Evolutionary conservation across 1,140 invertebrate species (phyloP).

Genomic region (Ooceraea biroi): DNA sequence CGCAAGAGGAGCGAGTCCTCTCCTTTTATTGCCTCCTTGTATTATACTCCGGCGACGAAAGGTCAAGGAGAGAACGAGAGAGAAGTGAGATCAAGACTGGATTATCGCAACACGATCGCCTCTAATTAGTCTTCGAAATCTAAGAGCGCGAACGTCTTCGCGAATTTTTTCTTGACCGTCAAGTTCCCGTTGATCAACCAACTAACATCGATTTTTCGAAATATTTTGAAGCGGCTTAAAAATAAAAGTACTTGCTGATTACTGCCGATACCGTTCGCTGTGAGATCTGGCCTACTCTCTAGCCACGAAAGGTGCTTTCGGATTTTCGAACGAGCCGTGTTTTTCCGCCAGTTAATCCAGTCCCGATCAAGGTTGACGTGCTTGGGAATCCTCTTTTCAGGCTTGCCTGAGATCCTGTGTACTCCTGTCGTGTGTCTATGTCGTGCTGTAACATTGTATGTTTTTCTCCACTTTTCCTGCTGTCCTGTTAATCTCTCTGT

Average conservation of each 20-base stretch:
- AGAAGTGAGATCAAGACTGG: slow-evolving; percentile 53
- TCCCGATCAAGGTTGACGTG: slow-evolving; percentile 64
- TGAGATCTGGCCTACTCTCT: background rate
- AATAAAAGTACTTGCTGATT: no score
- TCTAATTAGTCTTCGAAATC: slow-evolving; percentile 17
- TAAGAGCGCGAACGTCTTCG: background rate
- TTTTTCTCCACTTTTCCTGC: background rate
- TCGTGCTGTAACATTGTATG: slow-evolving; percentile 60
- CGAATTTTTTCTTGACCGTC: background rate
- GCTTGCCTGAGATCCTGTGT: slow-evolving; percentile 61
- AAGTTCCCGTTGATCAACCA: background rate
- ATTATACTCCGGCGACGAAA: slow-evolving; percentile 55
- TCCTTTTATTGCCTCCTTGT: slow-evolving; percentile 58
- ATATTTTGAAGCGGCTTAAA: no score
- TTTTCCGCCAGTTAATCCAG: slow-evolving; percentile 45
- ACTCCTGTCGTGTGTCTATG: slow-evolving; percentile 43
- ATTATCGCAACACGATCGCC: slow-evolving; percentile 37
- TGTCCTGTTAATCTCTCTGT: background rate
- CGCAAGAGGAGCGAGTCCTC: slow-evolving; percentile 49
- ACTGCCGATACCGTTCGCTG: no score
- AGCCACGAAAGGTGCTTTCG: background rate
- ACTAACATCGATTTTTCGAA: background rate
- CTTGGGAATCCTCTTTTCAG: slow-evolving; percentile 54
- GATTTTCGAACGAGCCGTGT: background rate
- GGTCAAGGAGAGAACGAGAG: slow-evolving; percentile 60